These are phyloP conservation scores for Caiman crocodilus DNA, from an alignment of 2,797 vertebrate species.

Conservation along the genomic window DNA sequence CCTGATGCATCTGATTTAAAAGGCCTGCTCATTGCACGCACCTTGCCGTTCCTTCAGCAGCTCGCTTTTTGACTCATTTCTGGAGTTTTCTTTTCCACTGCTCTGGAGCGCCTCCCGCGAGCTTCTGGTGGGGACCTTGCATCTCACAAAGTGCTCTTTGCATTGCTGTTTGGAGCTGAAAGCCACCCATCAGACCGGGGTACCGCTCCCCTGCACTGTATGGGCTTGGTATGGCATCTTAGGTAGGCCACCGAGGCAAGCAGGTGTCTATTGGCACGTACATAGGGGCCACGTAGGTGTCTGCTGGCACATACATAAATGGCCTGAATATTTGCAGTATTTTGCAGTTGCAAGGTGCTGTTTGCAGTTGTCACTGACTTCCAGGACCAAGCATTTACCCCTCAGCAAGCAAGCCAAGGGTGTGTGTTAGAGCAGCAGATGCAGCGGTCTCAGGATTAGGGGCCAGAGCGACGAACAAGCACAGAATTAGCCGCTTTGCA, in stretches of 20 bases:
- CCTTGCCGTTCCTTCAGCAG: constrained; percentile 4
- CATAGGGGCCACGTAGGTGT: neutral
- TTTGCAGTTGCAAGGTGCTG: too few species aligned
- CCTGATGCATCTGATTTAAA: neutral
- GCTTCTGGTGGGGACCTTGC: neutral
- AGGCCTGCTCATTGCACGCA: neutral
- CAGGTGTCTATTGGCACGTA: too few species aligned
- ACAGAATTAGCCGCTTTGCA: constrained; percentile 46
- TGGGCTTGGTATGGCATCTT: neutral
- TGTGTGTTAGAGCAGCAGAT: neutral
- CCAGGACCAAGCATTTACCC: neutral
- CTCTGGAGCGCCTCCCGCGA: neutral
- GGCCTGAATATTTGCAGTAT: neutral
- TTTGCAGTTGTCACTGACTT: neutral
- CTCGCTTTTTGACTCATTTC: constrained; percentile 4
- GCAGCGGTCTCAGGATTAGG: neutral
- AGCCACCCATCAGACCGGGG: neutral
- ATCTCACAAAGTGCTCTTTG: constrained; percentile 3
- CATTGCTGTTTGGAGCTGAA: neutral
- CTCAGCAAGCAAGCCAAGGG: neutral
- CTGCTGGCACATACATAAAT: neutral
- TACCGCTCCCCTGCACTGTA: constrained; percentile 6
- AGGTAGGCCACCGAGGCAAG: too few species aligned
- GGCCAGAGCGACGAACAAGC: constrained; percentile 19
- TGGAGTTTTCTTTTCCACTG: neutral